Conservation (phyloP, 2,797 vertebrate genomes). For the Lepus townsendii region DNA sequence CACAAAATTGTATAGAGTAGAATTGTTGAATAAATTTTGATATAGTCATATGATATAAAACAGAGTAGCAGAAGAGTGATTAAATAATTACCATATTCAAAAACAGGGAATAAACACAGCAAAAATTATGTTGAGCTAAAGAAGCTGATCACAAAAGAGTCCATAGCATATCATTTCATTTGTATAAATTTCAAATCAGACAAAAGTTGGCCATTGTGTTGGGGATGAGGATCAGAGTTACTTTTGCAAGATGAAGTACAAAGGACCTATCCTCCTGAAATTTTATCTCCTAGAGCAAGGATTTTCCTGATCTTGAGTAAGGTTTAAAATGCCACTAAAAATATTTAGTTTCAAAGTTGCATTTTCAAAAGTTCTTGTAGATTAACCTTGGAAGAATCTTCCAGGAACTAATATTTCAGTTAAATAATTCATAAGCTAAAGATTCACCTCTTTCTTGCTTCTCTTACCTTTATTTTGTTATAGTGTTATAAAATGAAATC, state of each 20-base stretch:
- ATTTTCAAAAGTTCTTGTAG: not conserved
- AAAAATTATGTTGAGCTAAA: slow-evolving; percentile 30
- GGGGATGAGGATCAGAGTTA: not conserved
- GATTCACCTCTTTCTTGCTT: not conserved
- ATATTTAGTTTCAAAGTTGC: not conserved
- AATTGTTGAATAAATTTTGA: not conserved
- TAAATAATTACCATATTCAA: not conserved
- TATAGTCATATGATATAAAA: not conserved
- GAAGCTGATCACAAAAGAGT: not conserved
- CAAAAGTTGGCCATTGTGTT: not conserved
- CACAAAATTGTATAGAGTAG: not conserved
- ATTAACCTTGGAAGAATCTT: not conserved
- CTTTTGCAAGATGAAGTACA: not conserved
- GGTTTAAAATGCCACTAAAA: not conserved
- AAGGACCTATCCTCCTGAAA: not conserved
- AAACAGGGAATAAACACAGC: not conserved
- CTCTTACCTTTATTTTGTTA: not conserved
- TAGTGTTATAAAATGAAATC: not conserved
- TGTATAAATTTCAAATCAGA: not conserved
- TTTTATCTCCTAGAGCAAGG: not conserved
- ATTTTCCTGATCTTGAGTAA: not conserved
- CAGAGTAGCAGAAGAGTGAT: not conserved
- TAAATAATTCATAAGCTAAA: slow-evolving; percentile 1
- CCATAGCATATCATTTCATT: not conserved
- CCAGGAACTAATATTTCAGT: not conserved